Evolutionary conservation across 2,888 invertebrate genomes (phyloP), one percentile per base, ranked within the genome.

Genomic region (Thera obeliscata): DNA sequence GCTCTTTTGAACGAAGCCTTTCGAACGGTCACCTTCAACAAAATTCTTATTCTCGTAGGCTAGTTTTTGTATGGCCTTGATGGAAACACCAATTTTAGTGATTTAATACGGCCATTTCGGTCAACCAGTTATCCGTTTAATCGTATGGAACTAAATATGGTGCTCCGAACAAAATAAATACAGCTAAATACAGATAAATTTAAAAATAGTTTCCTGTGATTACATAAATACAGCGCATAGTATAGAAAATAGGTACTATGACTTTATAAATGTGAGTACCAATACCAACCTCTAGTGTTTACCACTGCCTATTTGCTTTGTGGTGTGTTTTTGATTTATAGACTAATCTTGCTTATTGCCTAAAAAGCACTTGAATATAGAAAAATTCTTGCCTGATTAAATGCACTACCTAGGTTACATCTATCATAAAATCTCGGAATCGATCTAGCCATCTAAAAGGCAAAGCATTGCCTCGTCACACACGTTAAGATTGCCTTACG

Each of bases 1-100:
- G 58, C 64, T 70, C 57, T 48, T 56, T 64, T 58, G 61, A 63
- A 54, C 52, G 65, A 49, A 61, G 38, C 62, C 62, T 63, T 60
- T 63, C 48, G 46, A 62, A 49, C 49, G 58, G 66, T 67, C 59
- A 69, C 70, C 69, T 73, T 74, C 70, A 56, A 59, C 64, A 56
- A 60, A 70, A 35, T 61, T 58, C 1, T 56, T 12, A 22, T 58
- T 64, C 22, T 41, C 38, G 12, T 52, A 46, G 5, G 33, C 36
- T 64, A 57, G 43, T 58, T 66, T 50, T 61, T 49, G 48, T 41
- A n/a, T 56, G 12, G 56, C 66, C 60, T 66, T 66, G 61, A 12
- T 57, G 38, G 64, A 33, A 41, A 50, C 22, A 56, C 61, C 36
- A 22, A 56, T 36, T 65, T 56, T 66, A 35, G 12, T 65, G 22